Conservation (phyloP, 2,113 vertebrate genomes). For the Alligator sinensis region DNA sequence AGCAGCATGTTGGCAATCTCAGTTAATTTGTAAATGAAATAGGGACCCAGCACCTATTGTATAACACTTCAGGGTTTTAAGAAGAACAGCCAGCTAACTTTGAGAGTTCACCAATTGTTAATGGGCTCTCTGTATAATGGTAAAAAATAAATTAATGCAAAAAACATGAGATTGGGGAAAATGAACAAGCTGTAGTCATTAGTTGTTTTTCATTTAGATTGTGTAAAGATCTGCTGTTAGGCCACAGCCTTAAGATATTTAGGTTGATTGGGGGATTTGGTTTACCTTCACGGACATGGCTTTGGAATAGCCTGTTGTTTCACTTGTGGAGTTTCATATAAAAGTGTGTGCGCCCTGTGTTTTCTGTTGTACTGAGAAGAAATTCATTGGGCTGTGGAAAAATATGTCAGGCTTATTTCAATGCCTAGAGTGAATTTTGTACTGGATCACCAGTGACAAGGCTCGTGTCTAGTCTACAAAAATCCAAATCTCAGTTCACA, state of each 20-base stretch:
- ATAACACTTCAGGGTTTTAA: background rate
- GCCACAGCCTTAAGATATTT: conserved; percentile 16
- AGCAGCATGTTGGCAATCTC: background rate
- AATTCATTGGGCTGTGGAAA: conserved; percentile 63
- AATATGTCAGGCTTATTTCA: conserved; percentile 69
- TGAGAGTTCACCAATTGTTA: background rate
- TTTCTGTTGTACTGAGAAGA: conserved; percentile 59
- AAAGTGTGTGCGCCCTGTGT: conserved; percentile 17
- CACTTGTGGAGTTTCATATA: conserved; percentile 44
- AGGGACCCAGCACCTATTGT: background rate
- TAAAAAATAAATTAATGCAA: background rate
- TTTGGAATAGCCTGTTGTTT: conserved; percentile 29
- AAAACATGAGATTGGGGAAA: background rate
- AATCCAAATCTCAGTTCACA: conserved; percentile 4
- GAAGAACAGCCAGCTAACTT: background rate
- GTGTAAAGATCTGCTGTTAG: background rate
- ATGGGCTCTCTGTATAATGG: background rate
- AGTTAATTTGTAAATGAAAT: background rate
- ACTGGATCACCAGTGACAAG: background rate
- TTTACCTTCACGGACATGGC: conserved; percentile 23
- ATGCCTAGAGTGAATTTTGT: conserved; percentile 12
- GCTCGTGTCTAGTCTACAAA: background rate
- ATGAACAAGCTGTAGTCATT: background rate
- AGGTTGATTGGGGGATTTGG: background rate
- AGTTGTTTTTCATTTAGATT: no score